Evolutionary conservation across 2,797 vertebrate species (phyloP).

Genomic region (Oreochromis grahami): DNA sequence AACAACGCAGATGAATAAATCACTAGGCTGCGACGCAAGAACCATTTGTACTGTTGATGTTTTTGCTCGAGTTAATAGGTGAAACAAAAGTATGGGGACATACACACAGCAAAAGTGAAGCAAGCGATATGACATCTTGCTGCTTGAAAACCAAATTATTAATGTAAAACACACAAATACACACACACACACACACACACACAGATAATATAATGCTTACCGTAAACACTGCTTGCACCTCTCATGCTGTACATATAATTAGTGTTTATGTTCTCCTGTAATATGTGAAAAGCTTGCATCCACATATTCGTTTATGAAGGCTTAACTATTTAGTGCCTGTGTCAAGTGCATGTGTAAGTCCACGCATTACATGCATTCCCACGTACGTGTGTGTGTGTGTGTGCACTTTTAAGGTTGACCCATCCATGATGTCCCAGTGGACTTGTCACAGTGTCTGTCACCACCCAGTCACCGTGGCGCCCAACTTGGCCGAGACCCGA

Average conservation of each 20-base stretch:
- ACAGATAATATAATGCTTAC: not conserved
- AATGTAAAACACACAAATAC: not conserved
- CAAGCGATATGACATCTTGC: not conserved
- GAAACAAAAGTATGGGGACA: not conserved
- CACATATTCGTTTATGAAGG: not conserved
- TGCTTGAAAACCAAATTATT: not conserved
- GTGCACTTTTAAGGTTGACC: conserved; percentile 48
- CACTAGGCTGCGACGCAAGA: not conserved
- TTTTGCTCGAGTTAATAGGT: not conserved
- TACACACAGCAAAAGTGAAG: not conserved
- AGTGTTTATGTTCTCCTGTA: not conserved
- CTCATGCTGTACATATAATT: not conserved
- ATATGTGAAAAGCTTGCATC: not conserved
- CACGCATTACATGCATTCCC: not conserved
- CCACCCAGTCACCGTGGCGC: conserved; percentile 83
- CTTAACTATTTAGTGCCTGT: not conserved
- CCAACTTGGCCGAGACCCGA: conserved; percentile 83
- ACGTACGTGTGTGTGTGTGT: too few species aligned
- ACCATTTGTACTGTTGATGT: not conserved
- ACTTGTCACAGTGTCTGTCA: conserved; percentile 82
- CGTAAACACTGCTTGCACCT: not conserved
- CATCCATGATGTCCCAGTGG: conserved; percentile 53
- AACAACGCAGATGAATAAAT: conserved; percentile 35
- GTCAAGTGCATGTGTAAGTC: conserved; percentile 4
- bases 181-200: not conserved